Base-by-base conservation (phyloP, 2,888 invertebrate species). In the Drosophila borborema region DNA sequence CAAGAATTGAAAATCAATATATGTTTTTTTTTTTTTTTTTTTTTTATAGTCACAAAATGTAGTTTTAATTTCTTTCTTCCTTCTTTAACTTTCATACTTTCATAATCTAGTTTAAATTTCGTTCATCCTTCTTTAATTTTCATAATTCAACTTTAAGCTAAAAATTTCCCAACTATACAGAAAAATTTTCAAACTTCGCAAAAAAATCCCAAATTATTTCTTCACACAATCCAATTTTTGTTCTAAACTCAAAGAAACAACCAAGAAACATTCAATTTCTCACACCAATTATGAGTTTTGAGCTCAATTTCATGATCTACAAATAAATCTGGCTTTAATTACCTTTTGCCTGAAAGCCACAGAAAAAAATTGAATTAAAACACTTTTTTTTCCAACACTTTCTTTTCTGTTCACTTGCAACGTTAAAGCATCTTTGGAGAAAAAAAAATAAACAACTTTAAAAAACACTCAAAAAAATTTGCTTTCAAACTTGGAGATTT, bases 381-480 rank as follows among this genome's bases (percentile, higher is more conserved):
- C 28, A 16, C 28, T 55, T 54, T 72, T 54, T 54, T 77, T 72
- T 53, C 31, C 63, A 70, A 65, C 64, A 71, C 70, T 18, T 34
- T 34, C 68, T 36, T 53, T 58, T 62, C 46, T 38, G 41, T 20
- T 43, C 34, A 43, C 31, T 58, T 53, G 41, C 28, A 18, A n/a
- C 12, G 34, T 18, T 28, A 53, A 62, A 34, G 16, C n/a, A 61
- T 45, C 36, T 41, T 23, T 34, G 20, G 34, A 51, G 48, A 67
- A 58, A 67, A 63, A 40, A 23, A 62, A 62, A 49, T 41, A 61
- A 59, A 46, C 49, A 64, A 45, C 36, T 54, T 49, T 1, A 46
- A 73, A 48, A 53, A 77, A 41, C 76, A 72, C 73, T 71, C 38
- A 0, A 78, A 77, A 77, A 78, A 77, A 77, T 64, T 28, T 4